phyloP scores from a whole-genome alignment of 2,797 vertebrate genomes.

The Phrynocephalus forsythii region DNA sequence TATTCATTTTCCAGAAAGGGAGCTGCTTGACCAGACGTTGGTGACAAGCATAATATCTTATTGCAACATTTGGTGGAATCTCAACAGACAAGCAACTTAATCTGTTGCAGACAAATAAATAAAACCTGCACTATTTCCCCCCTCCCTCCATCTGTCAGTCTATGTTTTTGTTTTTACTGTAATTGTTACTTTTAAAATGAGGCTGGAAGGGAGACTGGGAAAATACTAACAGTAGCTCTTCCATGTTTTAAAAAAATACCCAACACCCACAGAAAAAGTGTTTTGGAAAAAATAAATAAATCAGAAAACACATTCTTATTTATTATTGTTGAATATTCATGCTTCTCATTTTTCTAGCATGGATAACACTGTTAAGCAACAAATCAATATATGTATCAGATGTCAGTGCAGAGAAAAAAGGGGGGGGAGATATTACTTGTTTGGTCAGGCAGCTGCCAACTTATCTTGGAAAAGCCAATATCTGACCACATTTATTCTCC shows the following conservation, averaged over 20 bases:
- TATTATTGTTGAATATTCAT: constrained; percentile 16
- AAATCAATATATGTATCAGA: constrained; percentile 35
- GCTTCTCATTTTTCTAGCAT: constrained; percentile 39
- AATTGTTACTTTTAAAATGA: constrained; percentile 46
- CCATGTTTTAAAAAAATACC: constrained; percentile 24
- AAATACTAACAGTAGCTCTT: constrained; percentile 55
- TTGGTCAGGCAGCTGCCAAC: background rate
- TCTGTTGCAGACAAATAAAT: constrained; percentile 59
- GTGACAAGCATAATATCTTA: background rate
- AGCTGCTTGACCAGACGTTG: background rate
- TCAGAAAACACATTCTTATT: fast-evolving
- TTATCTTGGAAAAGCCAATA: background rate
- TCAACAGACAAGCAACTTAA: constrained; percentile 52
- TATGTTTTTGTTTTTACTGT: constrained; percentile 51
- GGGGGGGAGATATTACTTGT: background rate
- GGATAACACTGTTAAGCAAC: constrained; percentile 34
- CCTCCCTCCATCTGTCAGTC: constrained; percentile 62
- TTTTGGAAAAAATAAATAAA: background rate
- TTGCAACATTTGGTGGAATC: background rate
- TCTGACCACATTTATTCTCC: background rate
- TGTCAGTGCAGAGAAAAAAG: constrained; percentile 25
- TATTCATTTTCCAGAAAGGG: background rate
- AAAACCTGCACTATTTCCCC: constrained; percentile 54
- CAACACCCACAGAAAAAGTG: background rate
- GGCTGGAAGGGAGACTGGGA: constrained; percentile 17